Base-by-base conservation (phyloP, 2,888 invertebrate genomes). In the Merodon equestris region DNA sequence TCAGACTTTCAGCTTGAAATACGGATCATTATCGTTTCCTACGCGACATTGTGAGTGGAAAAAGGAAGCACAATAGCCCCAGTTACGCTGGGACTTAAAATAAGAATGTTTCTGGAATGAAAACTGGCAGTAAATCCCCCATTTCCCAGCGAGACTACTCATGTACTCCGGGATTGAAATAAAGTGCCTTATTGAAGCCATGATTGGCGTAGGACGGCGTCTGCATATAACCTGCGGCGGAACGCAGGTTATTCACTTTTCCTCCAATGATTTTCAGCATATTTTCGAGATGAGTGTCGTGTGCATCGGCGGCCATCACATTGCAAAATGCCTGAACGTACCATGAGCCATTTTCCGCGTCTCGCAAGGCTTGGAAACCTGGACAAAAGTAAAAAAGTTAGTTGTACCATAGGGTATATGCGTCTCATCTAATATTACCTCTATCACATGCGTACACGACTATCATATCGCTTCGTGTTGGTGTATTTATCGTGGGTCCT, bases 251-350 rank as follows among this genome's bases (percentile, higher is more conserved):
- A 60, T 87, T 87, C 82, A 93, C 87, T 82, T 86, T 84, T 48
- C 86, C 75, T 85, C 93, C 92, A 47, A 93, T 93, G 70, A 92
- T 89, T 87, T 92, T 92, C 82, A 94, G 88, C 85, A 94, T 90
- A 83, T 91, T 90, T 86, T 93, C 93, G 40, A 94, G 88, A 86
- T 93, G 90, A 27, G 89, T 90, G 84, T 92, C 89, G 86, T 92
- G 91, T 12, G 93, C 93, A 85, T 92, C 90, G 82, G 90, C 88
- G 82, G 92, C 92, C 86, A 94, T 92, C 83, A 92, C 90, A 83
- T 91, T 87, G 87, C 93, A 94, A 83, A 94, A 89, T 77, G 90
- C 90, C 86, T 93, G 92, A 83, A 94, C 92, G 88, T 93, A 94
- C 94, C 93, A 94, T 47, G 93, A 92, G 17, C 94, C 94, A 7